Percentiles rank a stretch among this genome's conserved stretches.
phyloP scores from a whole-genome alignment of 2,888 invertebrate genomes.

The Stomorhina lunata region DNA sequence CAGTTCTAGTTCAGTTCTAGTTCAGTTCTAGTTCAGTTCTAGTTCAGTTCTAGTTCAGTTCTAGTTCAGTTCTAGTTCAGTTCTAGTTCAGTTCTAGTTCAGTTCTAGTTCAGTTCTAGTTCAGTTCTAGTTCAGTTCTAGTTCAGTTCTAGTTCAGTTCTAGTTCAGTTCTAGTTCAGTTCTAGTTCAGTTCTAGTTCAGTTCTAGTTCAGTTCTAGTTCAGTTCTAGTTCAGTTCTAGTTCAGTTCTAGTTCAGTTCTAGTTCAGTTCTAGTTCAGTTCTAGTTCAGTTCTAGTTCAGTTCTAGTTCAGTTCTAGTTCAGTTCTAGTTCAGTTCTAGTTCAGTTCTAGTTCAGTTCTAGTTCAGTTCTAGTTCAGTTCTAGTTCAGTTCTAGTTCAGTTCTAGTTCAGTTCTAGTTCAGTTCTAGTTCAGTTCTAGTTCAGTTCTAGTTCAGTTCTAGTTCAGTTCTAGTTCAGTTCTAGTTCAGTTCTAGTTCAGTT shows the following conservation, averaged over 20 bases:
- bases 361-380: neutral
- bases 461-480: neutral
- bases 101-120: neutral
- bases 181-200: neutral
- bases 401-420: neutral
- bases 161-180: too few relatives aligned
- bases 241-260: neutral
- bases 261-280: neutral
- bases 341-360: neutral
- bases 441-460: neutral
- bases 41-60: too few relatives aligned
- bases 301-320: too few relatives aligned
- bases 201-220: neutral
- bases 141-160: neutral
- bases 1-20: too few relatives aligned
- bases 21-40: too few relatives aligned
- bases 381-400: neutral
- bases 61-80: too few relatives aligned
- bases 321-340: neutral
- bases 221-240: neutral
- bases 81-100: too few relatives aligned
- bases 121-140: neutral
- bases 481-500: neutral
- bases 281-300: neutral
- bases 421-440: neutral